Percentiles rank a stretch among this genome's conserved stretches.
Conservation (phyloP, 64 coral and sea anemone species). For the Montipora capricornis region DNA sequence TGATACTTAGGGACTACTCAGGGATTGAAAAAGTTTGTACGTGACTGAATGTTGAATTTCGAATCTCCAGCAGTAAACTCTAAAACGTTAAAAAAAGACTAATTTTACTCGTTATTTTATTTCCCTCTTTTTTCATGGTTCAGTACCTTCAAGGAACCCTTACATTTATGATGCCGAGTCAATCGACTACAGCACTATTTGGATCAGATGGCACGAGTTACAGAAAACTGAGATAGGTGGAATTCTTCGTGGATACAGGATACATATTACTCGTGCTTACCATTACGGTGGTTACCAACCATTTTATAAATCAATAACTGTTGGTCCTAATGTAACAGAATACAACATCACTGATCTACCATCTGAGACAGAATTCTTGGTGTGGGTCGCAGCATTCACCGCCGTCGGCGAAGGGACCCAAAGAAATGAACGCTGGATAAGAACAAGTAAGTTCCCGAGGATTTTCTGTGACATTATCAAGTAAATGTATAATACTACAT, state of each 20-base stretch:
- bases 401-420: background rate
- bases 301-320: background rate
- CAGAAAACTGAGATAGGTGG: background rate
- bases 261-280: background rate
- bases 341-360: background rate
- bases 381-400: conserved; percentile 21
- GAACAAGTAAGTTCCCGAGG: background rate
- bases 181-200: conserved; percentile 15
- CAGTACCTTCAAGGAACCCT: conserved; percentile 11
- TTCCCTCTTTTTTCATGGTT: background rate
- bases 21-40: too few relatives aligned
- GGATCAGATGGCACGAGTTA: background rate
- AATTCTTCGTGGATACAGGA: conserved; percentile 16
- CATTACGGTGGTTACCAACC: background rate
- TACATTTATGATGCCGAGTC: background rate
- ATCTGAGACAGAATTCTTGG: background rate
- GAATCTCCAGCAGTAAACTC: too few relatives aligned
- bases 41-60: too few relatives aligned
- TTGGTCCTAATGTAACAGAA: background rate
- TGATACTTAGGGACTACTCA: too few relatives aligned
- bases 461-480: too few relatives aligned
- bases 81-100: too few relatives aligned
- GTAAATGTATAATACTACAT: too few relatives aligned
- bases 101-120: too few relatives aligned
- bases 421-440: conserved; percentile 2